These are phyloP conservation scores for Halcyon leucocephala DNA, from an alignment of 2,797 vertebrate species.

Conservation along the genomic window DNA sequence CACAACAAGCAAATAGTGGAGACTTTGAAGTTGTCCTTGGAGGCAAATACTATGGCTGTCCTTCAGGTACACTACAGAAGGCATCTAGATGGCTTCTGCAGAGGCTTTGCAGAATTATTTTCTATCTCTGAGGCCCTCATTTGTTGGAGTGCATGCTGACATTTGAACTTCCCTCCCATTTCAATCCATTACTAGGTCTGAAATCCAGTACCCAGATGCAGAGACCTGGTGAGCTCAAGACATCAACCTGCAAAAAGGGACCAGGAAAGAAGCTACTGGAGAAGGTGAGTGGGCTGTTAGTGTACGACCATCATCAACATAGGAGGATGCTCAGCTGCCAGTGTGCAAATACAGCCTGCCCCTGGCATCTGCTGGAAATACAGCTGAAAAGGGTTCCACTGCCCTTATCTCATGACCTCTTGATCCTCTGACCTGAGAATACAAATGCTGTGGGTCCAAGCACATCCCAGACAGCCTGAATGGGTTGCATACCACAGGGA, in stretches of 20 bases:
- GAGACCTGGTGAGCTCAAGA: neutral
- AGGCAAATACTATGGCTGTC: neutral
- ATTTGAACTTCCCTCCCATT: neutral
- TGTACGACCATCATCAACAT: neutral
- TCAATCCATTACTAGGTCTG: neutral
- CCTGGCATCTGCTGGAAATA: constrained; percentile 36
- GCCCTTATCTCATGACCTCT: constrained; percentile 54
- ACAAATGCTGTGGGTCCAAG: neutral
- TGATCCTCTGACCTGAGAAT: neutral
- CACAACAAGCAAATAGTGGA: neutral
- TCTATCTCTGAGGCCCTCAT: neutral
- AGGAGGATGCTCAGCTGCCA: neutral
- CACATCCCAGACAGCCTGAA: neutral
- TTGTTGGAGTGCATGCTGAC: neutral
- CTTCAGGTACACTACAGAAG: neutral
- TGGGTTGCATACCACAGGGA: neutral
- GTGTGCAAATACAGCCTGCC: constrained; percentile 43
- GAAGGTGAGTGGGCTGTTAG: neutral
- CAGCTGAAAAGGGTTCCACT: neutral
- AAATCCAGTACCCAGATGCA: neutral
- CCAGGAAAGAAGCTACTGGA: neutral
- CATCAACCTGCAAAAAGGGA: neutral
- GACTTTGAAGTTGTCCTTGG: neutral
- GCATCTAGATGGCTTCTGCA: neutral
- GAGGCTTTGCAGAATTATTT: neutral